These are phyloP conservation scores for Pogonognathellus flavescens DNA, from an alignment of 1,140 invertebrate genomes.

Conservation along the genomic window DNA sequence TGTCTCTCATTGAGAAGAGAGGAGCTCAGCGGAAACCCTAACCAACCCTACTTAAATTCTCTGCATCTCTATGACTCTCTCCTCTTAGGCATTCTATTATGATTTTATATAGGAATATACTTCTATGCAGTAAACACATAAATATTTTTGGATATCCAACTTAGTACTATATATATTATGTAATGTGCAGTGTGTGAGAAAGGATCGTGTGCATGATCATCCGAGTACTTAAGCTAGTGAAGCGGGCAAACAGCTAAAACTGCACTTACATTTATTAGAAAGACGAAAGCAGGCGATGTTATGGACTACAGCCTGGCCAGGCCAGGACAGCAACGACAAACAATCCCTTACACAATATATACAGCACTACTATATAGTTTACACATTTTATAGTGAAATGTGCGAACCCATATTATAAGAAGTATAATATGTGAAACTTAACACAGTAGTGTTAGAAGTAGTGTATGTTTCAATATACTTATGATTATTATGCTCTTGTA, in stretches of 20 bases:
- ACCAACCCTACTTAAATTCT: conserved; percentile 11
- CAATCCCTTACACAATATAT: no score
- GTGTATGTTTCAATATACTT: no score
- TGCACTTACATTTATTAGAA: conserved; percentile 45
- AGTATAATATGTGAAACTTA: no score
- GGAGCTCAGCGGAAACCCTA: not conserved
- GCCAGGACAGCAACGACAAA: not conserved
- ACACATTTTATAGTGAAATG: no score
- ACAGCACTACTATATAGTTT: no score
- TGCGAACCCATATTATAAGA: no score
- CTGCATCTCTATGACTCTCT: not conserved
- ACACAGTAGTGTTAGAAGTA: no score
- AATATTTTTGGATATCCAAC: not conserved
- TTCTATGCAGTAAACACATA: not conserved
- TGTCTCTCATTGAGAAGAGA: not conserved
- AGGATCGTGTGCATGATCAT: conserved; percentile 22
- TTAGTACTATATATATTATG: not conserved
- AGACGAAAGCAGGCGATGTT: not conserved
- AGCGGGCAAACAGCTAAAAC: conserved; percentile 35
- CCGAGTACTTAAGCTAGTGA: conserved; percentile 28
- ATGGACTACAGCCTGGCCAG: not conserved
- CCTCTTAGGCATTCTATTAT: not conserved
- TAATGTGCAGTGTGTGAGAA: conserved; percentile 28
- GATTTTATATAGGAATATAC: not conserved
- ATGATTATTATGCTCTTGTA: no score